phyloP scores from a whole-genome alignment of 1,140 invertebrate species.

The Danaus plexippus region DNA sequence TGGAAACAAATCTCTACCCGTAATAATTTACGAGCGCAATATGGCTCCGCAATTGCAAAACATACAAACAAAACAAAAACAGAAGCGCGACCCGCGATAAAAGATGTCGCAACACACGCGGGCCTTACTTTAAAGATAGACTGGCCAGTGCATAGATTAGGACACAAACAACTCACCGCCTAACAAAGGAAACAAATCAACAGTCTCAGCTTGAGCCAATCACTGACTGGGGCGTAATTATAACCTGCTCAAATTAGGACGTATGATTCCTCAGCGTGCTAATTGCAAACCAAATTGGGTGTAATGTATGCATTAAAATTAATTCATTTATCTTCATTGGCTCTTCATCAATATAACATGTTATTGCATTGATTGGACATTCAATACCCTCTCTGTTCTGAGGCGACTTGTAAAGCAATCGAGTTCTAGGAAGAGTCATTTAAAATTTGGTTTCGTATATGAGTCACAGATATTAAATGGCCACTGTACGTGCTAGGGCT shows the following conservation, averaged over 20 bases:
- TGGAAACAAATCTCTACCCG: conserved; percentile 66
- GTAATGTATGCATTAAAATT: conserved; percentile 29
- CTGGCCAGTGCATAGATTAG: conserved; percentile 49
- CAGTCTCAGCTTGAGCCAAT: conserved; percentile 37
- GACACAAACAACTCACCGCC: conserved; percentile 36
- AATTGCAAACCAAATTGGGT: conserved; percentile 42
- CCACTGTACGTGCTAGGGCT: conserved; percentile 59
- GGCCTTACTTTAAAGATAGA: conserved; percentile 59
- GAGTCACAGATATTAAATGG: conserved; percentile 62
- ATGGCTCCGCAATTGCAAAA: conserved; percentile 57
- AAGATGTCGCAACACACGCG: conserved; percentile 60
- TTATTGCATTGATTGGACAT: too few species aligned
- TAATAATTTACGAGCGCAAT: conserved; percentile 68
- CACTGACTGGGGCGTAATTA: conserved; percentile 47
- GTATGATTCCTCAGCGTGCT: conserved; percentile 38
- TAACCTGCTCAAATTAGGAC: conserved; percentile 62
- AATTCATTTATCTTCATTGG: conserved; percentile 32
- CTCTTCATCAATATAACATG: neutral
- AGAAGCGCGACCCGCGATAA: conserved; percentile 60
- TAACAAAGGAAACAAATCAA: conserved; percentile 32
- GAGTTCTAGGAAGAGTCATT: conserved; percentile 37
- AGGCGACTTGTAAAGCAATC: conserved; percentile 17
- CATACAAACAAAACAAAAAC: conserved; percentile 58
- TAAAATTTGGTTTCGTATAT: conserved; percentile 40
- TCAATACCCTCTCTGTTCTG: too few species aligned